phyloP scores from a whole-genome alignment of 2,113 vertebrate species.

The Peromyscus maniculatus region DNA sequence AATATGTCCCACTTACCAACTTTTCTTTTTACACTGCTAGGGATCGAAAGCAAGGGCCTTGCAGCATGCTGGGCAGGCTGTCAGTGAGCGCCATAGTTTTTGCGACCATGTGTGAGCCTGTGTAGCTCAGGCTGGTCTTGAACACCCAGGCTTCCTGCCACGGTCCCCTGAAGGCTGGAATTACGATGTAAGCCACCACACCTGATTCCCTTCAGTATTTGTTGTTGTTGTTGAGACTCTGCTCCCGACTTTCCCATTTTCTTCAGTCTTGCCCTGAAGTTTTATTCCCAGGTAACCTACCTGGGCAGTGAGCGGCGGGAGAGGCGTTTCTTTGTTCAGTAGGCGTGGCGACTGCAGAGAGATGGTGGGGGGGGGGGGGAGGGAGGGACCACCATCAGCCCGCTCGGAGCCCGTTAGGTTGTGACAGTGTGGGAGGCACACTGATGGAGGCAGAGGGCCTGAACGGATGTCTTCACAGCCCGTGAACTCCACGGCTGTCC shows the following conservation, averaged over 20 bases:
- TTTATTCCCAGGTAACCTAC: neutral
- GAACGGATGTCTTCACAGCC: neutral
- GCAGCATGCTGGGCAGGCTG: neutral
- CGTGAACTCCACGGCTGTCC: neutral
- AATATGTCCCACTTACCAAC: neutral
- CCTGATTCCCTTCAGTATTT: neutral
- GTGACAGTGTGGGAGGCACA: neutral
- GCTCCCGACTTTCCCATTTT: neutral
- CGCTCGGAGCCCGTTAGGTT: neutral
- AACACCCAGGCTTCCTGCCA: neutral
- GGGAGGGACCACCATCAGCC: neutral
- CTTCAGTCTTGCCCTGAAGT: neutral
- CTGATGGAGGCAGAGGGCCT: neutral
- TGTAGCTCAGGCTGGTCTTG: neutral
- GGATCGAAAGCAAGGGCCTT: slow-evolving; percentile 78
- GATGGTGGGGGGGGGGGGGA: too few relatives aligned
- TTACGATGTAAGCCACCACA: neutral
- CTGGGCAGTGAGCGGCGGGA: too few relatives aligned
- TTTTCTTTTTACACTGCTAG: neutral
- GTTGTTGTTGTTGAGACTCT: neutral
- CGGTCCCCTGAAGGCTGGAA: too few relatives aligned
- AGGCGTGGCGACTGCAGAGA: neutral
- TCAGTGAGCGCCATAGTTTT: neutral
- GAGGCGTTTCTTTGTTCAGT: neutral
- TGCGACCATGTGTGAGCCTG: neutral